phyloP scores from a whole-genome alignment of 2,113 vertebrate genomes.

The Daboia siamensis region DNA sequence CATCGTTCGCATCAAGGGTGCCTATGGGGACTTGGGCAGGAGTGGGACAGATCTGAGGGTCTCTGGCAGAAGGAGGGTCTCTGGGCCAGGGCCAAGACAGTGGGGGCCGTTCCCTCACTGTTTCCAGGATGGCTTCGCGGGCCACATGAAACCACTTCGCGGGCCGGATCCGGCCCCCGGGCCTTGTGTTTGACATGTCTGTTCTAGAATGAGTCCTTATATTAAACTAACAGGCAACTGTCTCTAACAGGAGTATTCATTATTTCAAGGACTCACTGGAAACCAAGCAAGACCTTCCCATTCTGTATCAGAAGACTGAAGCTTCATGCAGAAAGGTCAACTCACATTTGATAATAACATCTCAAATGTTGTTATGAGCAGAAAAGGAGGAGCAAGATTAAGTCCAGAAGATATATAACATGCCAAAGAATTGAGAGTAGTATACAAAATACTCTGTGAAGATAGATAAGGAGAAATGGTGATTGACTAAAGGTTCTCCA shows the following conservation, averaged over 20 bases:
- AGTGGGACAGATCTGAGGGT: no score
- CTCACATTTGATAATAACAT: neutral
- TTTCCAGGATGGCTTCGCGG: no score
- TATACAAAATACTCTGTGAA: neutral
- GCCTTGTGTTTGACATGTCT: no score
- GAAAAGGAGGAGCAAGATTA: neutral
- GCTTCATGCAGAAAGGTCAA: neutral
- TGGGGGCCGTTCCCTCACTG: no score
- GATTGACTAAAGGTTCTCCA: neutral
- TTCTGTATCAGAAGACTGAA: neutral
- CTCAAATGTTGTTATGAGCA: neutral
- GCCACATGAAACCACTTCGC: no score
- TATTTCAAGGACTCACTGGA: neutral
- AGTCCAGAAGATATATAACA: neutral
- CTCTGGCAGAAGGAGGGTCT: no score
- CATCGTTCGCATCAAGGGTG: no score
- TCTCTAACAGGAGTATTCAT: neutral
- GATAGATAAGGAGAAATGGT: neutral
- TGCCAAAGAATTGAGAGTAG: neutral
- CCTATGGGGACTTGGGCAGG: no score
- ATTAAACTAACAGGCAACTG: neutral
- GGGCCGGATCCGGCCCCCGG: no score
- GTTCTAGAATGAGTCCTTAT: no score
- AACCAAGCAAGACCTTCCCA: neutral
- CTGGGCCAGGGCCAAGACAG: no score